Base-by-base conservation (phyloP, 2,113 vertebrate species). In the Donacobius atricapilla region DNA sequence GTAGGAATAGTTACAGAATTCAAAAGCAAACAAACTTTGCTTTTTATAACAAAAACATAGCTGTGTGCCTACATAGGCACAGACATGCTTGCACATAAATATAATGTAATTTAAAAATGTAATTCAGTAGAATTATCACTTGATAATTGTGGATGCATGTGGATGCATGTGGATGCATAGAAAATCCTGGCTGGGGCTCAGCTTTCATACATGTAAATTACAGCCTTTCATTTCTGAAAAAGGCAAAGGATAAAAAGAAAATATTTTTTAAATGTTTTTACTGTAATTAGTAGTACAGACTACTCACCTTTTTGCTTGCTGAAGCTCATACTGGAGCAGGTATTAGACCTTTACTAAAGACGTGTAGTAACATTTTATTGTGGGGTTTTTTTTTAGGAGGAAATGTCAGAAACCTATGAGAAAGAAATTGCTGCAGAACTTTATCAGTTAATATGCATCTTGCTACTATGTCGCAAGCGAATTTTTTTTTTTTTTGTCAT, bases 221-320 rank as follows among this genome's bases (percentile, higher is more conserved):
- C 80, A 75, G 81, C 83, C 95, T 97, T 97, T 96, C 83, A 61
- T 79, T 92, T 97, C 61, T 94, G 82, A 95, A 97, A 97, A 95
- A 91, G 81, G 73, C 78, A 95, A 96, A 89, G 42, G 92, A 96
- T 82, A 85, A 88, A 90, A 96, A 87, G 79, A 91, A 82, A 95
- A 85, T 96, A 96, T 97, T 93, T 97, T 90, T 94, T 92, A 96
- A 97, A 95, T 92, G 80, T 96, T 97, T 97, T 87, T 83, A 64
- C 60, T 93, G 51, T 94, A 96, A 97, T 94, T 95, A 97, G 82
- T 39, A 54, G 70, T 2, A 15, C 25, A 85, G 81, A 16, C 51
- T 78, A 60, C 60, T 96, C 33, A 81, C 54, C 45, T 79, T 94
- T 94, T 85, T 30, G 51, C 48, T 91, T 87, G 54, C 31, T 83